These are phyloP conservation scores for Mastomys coucha DNA, from an alignment of 2,113 vertebrate genomes.

Conservation along the genomic window DNA sequence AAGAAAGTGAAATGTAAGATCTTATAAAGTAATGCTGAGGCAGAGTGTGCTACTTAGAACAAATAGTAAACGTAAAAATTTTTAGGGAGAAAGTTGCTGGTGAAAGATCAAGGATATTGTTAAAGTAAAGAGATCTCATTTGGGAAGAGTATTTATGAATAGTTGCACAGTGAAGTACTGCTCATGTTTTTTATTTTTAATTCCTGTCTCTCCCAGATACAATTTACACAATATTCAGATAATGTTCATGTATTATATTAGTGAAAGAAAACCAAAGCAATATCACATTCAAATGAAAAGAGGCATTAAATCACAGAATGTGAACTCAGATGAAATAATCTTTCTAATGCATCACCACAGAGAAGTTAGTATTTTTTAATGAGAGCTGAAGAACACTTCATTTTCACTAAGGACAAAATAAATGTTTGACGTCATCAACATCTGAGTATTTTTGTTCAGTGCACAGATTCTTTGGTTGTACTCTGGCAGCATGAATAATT, in stretches of 20 bases:
- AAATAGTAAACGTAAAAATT: background rate
- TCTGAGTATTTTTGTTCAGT: background rate
- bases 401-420: background rate
- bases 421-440: background rate
- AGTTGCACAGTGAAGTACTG: background rate
- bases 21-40: background rate
- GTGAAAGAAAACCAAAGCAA: background rate
- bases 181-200: background rate
- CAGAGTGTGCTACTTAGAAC: background rate
- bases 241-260: background rate
- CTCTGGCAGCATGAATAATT: background rate
- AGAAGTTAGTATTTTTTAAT: background rate
- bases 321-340: background rate
- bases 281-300: slow-evolving; percentile 8
- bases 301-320: background rate
- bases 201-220: background rate
- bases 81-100: background rate
- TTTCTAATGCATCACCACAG: background rate
- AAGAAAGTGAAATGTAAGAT: background rate
- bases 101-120: background rate
- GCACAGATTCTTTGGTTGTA: background rate
- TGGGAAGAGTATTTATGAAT: background rate
- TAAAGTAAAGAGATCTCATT: background rate
- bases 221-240: background rate
- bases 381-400: background rate